Conservation (phyloP, 1,140 invertebrate species). For the Lepidostoma basale region DNA sequence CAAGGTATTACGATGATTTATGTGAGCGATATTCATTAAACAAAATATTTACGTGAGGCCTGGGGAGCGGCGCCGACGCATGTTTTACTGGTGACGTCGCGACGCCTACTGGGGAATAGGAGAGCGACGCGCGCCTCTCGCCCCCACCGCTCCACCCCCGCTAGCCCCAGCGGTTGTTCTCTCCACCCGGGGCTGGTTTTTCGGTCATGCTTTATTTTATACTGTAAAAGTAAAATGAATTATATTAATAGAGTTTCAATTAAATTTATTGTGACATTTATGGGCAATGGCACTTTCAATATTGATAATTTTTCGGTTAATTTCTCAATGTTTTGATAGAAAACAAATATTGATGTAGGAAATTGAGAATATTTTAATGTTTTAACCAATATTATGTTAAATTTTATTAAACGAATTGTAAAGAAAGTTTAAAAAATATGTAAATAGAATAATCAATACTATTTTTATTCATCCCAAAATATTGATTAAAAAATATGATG, state of each 20-base stretch:
- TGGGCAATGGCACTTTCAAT: too few species aligned
- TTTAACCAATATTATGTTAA: not conserved
- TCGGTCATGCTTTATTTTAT: not conserved
- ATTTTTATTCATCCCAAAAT: too few species aligned
- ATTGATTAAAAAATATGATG: too few species aligned
- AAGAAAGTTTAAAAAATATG: not conserved
- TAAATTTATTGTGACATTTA: too few species aligned
- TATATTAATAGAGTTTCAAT: too few species aligned
- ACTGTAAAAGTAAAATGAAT: too few species aligned
- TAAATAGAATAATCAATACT: too few species aligned
- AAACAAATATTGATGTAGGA: too few species aligned
- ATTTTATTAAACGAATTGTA: not conserved
- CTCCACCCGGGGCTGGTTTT: slow-evolving; percentile 19
- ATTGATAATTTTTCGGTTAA: too few species aligned
- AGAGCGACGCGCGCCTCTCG: slow-evolving; percentile 24
- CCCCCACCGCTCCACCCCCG: not conserved
- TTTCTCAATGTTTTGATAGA: too few species aligned
- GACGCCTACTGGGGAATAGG: slow-evolving; percentile 13
- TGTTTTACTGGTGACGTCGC: slow-evolving; percentile 17
- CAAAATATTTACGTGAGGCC: slow-evolving; percentile 12
- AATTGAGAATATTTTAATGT: too few species aligned
- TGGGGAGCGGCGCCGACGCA: not conserved
- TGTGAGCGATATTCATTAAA: not conserved
- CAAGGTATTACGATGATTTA: not conserved
- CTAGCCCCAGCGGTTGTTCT: not conserved